Evolutionary conservation across 2,888 invertebrate species (phyloP).

Genomic region (Apeira syringaria): DNA sequence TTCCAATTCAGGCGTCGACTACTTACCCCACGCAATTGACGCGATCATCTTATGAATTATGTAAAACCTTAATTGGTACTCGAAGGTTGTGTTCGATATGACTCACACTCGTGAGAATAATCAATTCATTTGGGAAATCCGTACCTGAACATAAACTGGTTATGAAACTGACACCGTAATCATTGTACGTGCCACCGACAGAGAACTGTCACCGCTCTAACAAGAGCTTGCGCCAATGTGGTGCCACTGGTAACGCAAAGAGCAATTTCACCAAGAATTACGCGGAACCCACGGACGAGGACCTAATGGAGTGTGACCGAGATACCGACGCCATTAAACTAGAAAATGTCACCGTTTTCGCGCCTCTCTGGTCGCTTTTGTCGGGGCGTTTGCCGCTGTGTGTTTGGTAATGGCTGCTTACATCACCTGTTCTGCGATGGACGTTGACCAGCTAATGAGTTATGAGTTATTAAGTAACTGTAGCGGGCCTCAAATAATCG

Average conservation of each 20-base stretch:
- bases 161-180: slow-evolving; percentile 21
- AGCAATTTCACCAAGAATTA: slow-evolving; percentile 65
- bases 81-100: slow-evolving; percentile 10
- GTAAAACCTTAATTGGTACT: slow-evolving; percentile 5
- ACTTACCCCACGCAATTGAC: slow-evolving; percentile 4
- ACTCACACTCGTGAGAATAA: slow-evolving; percentile 12
- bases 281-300: slow-evolving; percentile 51
- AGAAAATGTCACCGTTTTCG: slow-evolving; percentile 32
- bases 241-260: slow-evolving; percentile 68
- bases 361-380: slow-evolving; percentile 28
- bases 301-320: slow-evolving; percentile 65
- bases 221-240: slow-evolving; percentile 45
- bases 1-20: neutral
- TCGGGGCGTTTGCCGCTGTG: slow-evolving; percentile 17
- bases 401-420: slow-evolving; percentile 27
- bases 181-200: slow-evolving; percentile 18
- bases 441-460: slow-evolving; percentile 10
- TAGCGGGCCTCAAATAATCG: too few relatives aligned
- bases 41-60: slow-evolving; percentile 7
- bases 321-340: slow-evolving; percentile 36
- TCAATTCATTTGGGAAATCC: slow-evolving; percentile 8
- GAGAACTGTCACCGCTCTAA: slow-evolving; percentile 40
- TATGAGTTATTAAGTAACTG: too few relatives aligned
- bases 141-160: slow-evolving; percentile 4
- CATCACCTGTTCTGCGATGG: slow-evolving; percentile 14